phyloP scores from a whole-genome alignment of 2,797 vertebrate genomes.

The Fundulus diaphanus region DNA sequence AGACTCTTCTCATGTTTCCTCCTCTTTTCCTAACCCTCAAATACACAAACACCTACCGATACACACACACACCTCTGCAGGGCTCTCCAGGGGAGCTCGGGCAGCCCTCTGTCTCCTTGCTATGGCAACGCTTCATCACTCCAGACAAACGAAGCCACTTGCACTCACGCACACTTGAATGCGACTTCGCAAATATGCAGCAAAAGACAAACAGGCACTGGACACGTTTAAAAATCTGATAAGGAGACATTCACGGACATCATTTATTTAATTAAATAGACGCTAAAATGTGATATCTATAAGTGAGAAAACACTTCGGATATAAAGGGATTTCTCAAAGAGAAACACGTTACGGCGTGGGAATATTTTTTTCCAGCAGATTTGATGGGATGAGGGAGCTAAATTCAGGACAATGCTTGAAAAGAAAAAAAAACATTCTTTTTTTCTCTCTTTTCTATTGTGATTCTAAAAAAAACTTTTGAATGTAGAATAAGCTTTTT shows the following conservation, averaged over 20 bases:
- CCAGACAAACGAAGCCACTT: not conserved
- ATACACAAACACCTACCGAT: conserved; percentile 7
- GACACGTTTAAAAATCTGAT: conserved; percentile 4
- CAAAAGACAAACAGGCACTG: not conserved
- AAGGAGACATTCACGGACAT: conserved; percentile 5
- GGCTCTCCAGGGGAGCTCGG: conserved; percentile 21
- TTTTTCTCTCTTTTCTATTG: no score
- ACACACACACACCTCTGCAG: conserved; percentile 1
- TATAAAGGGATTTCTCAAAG: no score
- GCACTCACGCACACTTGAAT: conserved; percentile 38
- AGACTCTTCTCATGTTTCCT: conserved; percentile 54
- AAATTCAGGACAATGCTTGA: no score
- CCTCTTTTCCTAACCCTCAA: conserved; percentile 7
- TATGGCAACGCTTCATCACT: conserved; percentile 51
- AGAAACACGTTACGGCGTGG: no score
- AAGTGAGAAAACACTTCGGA: no score
- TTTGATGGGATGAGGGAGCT: no score
- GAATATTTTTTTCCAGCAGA: no score
- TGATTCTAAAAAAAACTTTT: no score
- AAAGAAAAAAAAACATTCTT: no score
- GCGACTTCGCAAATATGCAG: conserved; percentile 12
- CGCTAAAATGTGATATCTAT: conserved; percentile 1
- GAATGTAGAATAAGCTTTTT: no score
- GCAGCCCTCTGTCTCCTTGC: conserved; percentile 40
- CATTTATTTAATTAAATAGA: conserved; percentile 3